phyloP scores from a whole-genome alignment of 2,797 vertebrate species.

The Harpagifer antarcticus region DNA sequence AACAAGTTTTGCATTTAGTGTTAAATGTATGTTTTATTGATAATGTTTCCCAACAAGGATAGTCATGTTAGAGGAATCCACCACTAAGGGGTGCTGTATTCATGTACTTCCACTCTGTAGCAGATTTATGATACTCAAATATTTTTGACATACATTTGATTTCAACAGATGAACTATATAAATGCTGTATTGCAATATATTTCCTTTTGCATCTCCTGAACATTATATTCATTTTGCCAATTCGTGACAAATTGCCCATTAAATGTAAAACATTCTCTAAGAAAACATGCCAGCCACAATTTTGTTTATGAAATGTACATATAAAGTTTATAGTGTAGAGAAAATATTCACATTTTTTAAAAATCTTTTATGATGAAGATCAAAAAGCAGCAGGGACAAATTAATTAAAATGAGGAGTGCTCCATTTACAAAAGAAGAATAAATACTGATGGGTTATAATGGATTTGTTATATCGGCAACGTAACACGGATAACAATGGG shows the following conservation, averaged over 20 bases:
- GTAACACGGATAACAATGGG: slow-evolving; percentile 3
- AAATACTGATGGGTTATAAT: slow-evolving; percentile 44
- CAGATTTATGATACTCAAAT: not conserved
- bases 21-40: not conserved
- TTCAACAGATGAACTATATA: too few species aligned
- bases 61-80: not conserved
- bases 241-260: not conserved
- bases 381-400: slow-evolving; percentile 9
- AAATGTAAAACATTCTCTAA: not conserved
- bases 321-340: slow-evolving; percentile 60
- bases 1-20: not conserved
- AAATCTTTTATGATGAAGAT: slow-evolving; percentile 22
- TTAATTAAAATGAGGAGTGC: slow-evolving; percentile 13
- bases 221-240: too few species aligned
- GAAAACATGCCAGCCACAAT: not conserved
- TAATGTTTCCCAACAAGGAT: not conserved
- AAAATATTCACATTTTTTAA: slow-evolving; percentile 48
- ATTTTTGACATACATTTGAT: slow-evolving; percentile 2
- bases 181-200: too few species aligned
- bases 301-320: slow-evolving; percentile 34
- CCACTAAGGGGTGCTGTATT: slow-evolving; percentile 38
- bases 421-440: slow-evolving; percentile 43
- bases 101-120: not conserved
- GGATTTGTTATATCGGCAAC: slow-evolving; percentile 21
- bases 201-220: too few species aligned